phyloP scores from a whole-genome alignment of 2,113 vertebrate species.

The Mesoclemmys tuberculata region DNA sequence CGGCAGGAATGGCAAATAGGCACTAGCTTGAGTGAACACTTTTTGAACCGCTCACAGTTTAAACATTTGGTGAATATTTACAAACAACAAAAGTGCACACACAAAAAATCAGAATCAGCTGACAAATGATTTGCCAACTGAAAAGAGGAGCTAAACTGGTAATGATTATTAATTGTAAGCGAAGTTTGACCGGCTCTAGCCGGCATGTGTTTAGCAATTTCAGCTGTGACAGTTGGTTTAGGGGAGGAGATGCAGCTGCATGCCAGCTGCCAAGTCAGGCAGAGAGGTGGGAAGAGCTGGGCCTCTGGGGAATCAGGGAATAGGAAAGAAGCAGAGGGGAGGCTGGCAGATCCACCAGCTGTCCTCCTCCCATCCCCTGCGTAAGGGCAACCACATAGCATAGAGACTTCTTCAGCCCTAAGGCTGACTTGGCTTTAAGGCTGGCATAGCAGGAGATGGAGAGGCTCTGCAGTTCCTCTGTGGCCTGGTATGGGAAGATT shows the following conservation, averaged over 20 bases:
- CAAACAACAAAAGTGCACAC: background rate
- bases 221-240: background rate
- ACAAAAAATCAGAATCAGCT: background rate
- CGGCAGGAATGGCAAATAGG: background rate
- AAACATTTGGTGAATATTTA: background rate
- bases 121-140: background rate
- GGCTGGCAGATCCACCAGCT: too few relatives aligned
- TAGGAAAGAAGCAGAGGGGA: background rate
- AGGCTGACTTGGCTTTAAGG: background rate
- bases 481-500: background rate
- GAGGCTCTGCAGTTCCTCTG: too few relatives aligned
- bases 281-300: background rate
- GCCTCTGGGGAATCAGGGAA: background rate
- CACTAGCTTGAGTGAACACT: background rate
- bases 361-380: background rate
- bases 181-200: background rate
- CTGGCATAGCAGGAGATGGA: background rate
- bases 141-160: background rate
- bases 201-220: background rate
- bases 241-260: background rate
- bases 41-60: background rate
- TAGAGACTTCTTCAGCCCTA: background rate
- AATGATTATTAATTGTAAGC: background rate
- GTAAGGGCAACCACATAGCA: background rate
- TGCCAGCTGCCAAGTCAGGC: background rate